These are phyloP conservation scores for Dinoponera quadriceps DNA, from an alignment of 1,140 invertebrate species.

Conservation along the genomic window DNA sequence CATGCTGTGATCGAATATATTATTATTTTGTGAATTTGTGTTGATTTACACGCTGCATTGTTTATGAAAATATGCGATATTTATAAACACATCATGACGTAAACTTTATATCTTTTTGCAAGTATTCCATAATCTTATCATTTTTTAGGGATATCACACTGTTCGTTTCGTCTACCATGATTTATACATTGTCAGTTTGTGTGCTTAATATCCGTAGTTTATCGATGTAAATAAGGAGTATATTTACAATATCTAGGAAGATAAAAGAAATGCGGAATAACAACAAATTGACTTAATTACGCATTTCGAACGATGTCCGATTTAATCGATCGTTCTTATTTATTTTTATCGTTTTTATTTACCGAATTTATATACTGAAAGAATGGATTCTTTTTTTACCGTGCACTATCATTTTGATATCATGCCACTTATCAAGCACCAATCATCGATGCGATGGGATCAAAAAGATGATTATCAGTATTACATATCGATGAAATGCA, in stretches of 20 bases:
- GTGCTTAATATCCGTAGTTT: constrained; percentile 20
- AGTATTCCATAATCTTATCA: constrained; percentile 5
- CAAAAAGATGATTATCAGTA: constrained; percentile 32
- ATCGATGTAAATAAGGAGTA: constrained; percentile 21
- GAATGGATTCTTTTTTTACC: neutral
- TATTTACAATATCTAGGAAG: constrained; percentile 33
- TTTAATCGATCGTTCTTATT: constrained; percentile 22
- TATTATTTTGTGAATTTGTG: constrained; percentile 48
- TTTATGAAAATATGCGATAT: constrained; percentile 20
- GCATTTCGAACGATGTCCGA: constrained; percentile 3
- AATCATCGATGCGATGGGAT: neutral
- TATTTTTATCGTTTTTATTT: constrained; percentile 48
- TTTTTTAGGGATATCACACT: constrained; percentile 1
- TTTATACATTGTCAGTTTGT: constrained; percentile 13
- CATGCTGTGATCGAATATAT: constrained; percentile 22
- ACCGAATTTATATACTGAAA: neutral
- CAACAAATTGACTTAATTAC: constrained; percentile 1
- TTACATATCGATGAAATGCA: constrained; percentile 46
- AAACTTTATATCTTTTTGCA: neutral
- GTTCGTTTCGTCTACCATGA: constrained; percentile 14
- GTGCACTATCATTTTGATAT: neutral
- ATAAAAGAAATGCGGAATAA: constrained; percentile 4
- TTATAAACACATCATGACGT: neutral
- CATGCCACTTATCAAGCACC: neutral
- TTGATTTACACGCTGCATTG: constrained; percentile 26